phyloP scores from a whole-genome alignment of 2,113 vertebrate genomes.

The Dicaeum eximium region DNA sequence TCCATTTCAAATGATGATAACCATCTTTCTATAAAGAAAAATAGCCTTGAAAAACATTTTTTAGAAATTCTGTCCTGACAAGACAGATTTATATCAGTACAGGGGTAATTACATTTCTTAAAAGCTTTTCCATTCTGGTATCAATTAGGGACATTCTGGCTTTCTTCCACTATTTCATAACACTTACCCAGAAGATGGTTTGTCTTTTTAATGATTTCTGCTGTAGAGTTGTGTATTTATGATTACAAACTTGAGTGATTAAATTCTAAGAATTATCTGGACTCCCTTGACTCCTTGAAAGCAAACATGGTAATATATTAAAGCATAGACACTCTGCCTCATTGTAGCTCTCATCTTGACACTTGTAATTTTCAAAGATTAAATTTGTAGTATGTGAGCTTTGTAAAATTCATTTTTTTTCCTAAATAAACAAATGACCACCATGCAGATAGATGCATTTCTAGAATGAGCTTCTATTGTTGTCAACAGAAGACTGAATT shows the following conservation, averaged over 20 bases:
- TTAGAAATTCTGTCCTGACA: neutral
- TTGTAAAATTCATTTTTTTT: neutral
- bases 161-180: conserved; percentile 4
- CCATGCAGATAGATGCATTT: neutral
- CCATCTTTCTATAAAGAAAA: neutral
- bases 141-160: neutral
- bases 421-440: neutral
- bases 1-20: neutral
- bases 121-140: conserved; percentile 34
- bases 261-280: neutral
- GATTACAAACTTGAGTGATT: neutral
- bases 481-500: neutral
- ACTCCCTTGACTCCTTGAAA: neutral
- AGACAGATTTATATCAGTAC: neutral
- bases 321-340: neutral
- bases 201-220: conserved; percentile 16
- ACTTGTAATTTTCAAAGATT: neutral
- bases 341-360: neutral
- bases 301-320: neutral
- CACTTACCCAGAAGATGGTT: neutral
- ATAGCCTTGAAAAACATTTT: neutral
- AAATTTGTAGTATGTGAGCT: neutral
- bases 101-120: conserved; percentile 18
- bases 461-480: neutral
- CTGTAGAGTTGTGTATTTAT: neutral